phyloP scores from a whole-genome alignment of 2,797 vertebrate species.

The Channallabes apus region DNA sequence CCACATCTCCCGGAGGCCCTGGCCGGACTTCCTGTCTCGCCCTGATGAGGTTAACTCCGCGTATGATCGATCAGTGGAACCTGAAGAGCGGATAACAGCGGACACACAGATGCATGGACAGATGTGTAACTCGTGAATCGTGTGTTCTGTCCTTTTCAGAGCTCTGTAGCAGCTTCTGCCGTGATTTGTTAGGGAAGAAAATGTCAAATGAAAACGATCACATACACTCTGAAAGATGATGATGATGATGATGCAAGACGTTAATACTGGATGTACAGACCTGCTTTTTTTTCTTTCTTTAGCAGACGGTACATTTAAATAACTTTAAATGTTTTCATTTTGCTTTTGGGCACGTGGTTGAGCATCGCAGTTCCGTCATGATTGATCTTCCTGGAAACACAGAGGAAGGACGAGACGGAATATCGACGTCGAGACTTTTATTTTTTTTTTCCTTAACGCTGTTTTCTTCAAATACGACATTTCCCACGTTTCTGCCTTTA shows the following conservation, averaged over 20 bases:
- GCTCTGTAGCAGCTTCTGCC: neutral
- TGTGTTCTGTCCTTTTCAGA: neutral
- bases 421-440: neutral
- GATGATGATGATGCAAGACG: neutral
- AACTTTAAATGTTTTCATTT: neutral
- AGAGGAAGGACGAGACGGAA: neutral
- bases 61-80: neutral
- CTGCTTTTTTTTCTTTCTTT: neutral
- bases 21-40: constrained; percentile 22
- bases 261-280: neutral
- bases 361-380: neutral
- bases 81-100: neutral
- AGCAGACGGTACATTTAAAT: neutral
- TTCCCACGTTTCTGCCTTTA: neutral
- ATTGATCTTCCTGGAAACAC: neutral
- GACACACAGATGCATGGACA: neutral
- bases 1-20: constrained; percentile 1
- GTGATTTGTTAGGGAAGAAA: neutral
- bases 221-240: neutral
- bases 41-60: neutral
- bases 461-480: neutral
- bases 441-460: neutral
- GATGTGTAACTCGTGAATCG: neutral
- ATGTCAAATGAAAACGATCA: neutral
- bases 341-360: neutral